These are phyloP conservation scores for Anguilla megastoma DNA, from an alignment of 2,797 vertebrate species.

Conservation along the genomic window DNA sequence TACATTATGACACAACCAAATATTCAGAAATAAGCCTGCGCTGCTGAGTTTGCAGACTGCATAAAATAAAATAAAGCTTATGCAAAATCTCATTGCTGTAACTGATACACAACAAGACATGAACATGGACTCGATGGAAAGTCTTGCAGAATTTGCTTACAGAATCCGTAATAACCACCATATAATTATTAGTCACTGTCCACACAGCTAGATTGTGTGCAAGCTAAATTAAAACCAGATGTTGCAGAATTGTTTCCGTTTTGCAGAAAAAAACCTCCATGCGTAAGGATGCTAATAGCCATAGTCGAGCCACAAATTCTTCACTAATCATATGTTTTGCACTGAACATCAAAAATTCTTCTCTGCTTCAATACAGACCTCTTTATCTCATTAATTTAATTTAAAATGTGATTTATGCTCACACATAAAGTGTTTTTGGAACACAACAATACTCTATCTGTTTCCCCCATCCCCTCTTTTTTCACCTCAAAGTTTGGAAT, in stretches of 20 bases:
- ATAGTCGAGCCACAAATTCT: constrained; percentile 39
- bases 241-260: constrained; percentile 40
- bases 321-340: constrained; percentile 44
- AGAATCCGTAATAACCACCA: constrained; percentile 33
- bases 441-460: background rate
- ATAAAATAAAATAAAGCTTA: background rate
- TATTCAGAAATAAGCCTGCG: background rate
- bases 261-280: constrained; percentile 3
- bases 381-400: constrained; percentile 22
- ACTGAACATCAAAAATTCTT: constrained; percentile 26
- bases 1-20: background rate
- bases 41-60: background rate
- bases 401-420: constrained; percentile 28
- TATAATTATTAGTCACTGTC: constrained; percentile 44
- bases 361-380: constrained; percentile 4
- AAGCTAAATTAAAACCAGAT: constrained; percentile 40
- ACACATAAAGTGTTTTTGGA: constrained; percentile 12
- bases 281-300: constrained; percentile 39
- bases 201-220: constrained; percentile 26
- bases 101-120: constrained; percentile 3
- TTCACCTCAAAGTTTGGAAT: background rate
- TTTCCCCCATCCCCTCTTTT: background rate
- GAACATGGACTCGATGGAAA: constrained; percentile 30
- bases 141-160: constrained; percentile 21
- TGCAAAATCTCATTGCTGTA: background rate